Conservation (phyloP, 2,888 invertebrate species). For the Plagodis pulveraria region DNA sequence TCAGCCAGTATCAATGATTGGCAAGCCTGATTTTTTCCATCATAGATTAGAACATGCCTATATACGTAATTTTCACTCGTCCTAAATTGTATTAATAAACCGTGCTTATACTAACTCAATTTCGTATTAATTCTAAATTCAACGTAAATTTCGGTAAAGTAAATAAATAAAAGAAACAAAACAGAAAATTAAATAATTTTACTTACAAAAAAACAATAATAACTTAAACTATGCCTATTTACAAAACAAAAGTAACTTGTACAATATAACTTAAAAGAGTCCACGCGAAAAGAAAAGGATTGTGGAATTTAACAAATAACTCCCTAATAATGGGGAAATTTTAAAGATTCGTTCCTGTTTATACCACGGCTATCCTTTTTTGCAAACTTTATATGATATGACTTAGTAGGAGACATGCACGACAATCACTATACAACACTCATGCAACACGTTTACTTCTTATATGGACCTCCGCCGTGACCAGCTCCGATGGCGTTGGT, state of each 20-base stretch:
- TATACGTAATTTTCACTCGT: too few species aligned
- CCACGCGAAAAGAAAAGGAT: too few species aligned
- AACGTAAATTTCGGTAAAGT: background rate
- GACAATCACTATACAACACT: constrained; percentile 26
- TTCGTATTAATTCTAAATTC: too few species aligned
- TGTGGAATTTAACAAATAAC: too few species aligned
- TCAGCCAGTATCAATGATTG: too few species aligned
- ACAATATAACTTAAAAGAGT: constrained; percentile 44
- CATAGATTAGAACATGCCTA: too few species aligned
- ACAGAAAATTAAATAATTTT: constrained; percentile 50
- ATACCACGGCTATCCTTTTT: too few species aligned
- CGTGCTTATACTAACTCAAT: too few species aligned
- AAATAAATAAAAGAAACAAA: constrained; percentile 20
- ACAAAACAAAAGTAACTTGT: constrained; percentile 59
- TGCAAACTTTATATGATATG: constrained; percentile 51
- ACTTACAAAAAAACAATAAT: constrained; percentile 67
- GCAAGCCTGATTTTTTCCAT: too few species aligned
- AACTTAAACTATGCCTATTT: constrained; percentile 68
- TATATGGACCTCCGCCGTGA: constrained; percentile 78
- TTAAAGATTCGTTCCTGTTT: too few species aligned
- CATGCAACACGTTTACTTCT: constrained; percentile 47
- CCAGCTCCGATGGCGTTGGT: constrained; percentile 72
- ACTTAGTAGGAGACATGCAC: constrained; percentile 65
- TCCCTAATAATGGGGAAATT: too few species aligned
- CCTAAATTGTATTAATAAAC: too few species aligned